Conservation (phyloP, 2,797 vertebrate species). For the Loris lydekkerianus region DNA sequence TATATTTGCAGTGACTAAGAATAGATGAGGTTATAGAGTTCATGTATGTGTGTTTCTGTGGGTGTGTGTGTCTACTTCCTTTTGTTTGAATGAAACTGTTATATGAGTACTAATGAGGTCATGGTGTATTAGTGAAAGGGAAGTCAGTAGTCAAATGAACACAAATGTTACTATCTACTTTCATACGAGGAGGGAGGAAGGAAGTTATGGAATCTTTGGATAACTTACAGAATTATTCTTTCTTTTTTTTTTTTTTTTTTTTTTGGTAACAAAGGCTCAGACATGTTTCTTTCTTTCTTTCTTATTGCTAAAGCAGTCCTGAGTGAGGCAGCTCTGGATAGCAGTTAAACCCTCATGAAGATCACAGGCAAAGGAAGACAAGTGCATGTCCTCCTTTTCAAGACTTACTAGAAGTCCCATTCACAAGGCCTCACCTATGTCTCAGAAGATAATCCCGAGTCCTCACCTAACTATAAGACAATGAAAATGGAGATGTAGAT, state of each 20-base stretch:
- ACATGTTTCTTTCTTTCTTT: neutral
- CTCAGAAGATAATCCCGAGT: neutral
- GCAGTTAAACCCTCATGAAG: neutral
- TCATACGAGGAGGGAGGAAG: neutral
- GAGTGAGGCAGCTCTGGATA: neutral
- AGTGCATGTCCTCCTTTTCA: neutral
- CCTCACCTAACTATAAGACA: neutral
- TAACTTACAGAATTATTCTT: slow-evolving; percentile 66
- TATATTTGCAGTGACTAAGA: neutral
- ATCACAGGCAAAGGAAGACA: neutral
- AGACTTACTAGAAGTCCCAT: neutral
- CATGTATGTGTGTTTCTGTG: neutral
- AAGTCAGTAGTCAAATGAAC: slow-evolving; percentile 15
- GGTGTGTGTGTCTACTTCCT: neutral
- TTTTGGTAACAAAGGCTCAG: neutral
- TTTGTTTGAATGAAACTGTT: neutral
- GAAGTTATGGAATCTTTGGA: slow-evolving; percentile 26
- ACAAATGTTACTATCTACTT: neutral
- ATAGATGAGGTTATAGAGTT: neutral
- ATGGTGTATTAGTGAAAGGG: neutral
- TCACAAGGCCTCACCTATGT: no score
- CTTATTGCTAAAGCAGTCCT: neutral
- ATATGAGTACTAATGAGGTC: neutral
- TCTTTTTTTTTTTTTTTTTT: no score
- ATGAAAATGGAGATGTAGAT: neutral